Percentiles rank a stretch among this genome's conserved stretches.
phyloP scores from a whole-genome alignment of 2,113 vertebrate genomes.

The Microtus richardsoni region DNA sequence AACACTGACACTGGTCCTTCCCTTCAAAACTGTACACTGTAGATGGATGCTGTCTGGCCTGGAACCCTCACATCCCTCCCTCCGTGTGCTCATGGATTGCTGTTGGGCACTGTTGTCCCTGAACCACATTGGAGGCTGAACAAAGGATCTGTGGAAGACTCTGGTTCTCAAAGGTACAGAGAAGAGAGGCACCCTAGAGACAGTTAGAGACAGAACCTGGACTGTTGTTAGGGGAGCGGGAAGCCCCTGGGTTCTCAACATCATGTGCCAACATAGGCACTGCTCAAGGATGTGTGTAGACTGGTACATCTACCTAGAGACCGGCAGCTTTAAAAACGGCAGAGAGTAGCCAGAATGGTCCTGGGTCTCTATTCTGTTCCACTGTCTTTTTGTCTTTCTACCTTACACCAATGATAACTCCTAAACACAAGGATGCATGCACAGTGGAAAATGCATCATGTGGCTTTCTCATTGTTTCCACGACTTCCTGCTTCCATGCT shows the following conservation, averaged over 20 bases:
- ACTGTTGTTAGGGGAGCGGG: no score
- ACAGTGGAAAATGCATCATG: rapidly evolving
- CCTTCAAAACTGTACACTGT: not conserved
- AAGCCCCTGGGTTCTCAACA: not conserved
- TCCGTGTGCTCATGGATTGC: rapidly evolving
- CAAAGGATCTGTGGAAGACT: not conserved
- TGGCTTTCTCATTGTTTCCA: not conserved
- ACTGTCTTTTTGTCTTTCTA: not conserved
- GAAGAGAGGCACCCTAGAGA: not conserved
- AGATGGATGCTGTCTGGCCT: not conserved
- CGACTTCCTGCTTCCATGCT: rapidly evolving
- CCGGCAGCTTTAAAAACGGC: not conserved
- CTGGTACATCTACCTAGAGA: not conserved
- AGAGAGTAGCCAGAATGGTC: not conserved
- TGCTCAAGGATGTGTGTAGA: not conserved
- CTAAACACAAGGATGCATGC: not conserved
- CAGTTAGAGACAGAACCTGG: not conserved
- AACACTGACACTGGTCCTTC: not conserved
- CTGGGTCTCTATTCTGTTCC: not conserved
- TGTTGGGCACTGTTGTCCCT: not conserved
- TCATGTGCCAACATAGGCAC: not conserved
- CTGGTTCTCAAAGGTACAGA: not conserved
- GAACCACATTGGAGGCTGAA: not conserved
- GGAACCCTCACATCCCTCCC: not conserved
- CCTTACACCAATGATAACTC: not conserved